Evolutionary conservation across 2,888 invertebrate genomes (phyloP), one percentile per base, ranked within the genome.

Genomic region (Mimumesa dahlbomi): DNA sequence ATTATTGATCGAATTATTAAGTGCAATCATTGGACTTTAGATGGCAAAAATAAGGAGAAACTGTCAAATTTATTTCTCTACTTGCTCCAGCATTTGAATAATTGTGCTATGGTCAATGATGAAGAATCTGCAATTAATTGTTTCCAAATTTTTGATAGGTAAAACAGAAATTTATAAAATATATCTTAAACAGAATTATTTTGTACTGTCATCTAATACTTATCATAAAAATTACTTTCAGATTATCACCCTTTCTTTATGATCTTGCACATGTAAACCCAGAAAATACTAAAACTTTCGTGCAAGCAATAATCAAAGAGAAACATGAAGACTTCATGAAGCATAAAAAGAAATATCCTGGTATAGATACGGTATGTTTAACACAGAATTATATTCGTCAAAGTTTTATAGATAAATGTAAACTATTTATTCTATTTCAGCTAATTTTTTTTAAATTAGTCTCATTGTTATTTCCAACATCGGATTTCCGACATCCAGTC

Each of bases 401-500:
- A 90, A 97, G 73, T 94, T 96, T 84, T 93, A 98, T 67, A 97
- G 97, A 90, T 85, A 96, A 73, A 92, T 96, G n/a, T n/a, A n/a
- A n/a, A n/a, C n/a, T n/a, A n/a, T n/a, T n/a, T n/a, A n/a, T n/a
- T n/a, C n/a, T 66, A 21, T 86, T 89, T 45, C 88, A 93, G 83
- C 87, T 98, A 36, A 90, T 97, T 73, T 94, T 96, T 84, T 93
- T 98, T 67, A 97, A 97, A 90, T 85, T 97, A 73, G 92, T 96
- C 2, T 93, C 95, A 5, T 89, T 95, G 42, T 87, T 98, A 56
- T 98, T 95, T 89, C 95, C 98, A 54, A 83, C 97, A 0, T 97
- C 98, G 0, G 98, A 98, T 90, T 96, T 95, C 87, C 92, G 94
- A 38, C 98, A 98, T 91, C 94, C 94, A 0, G 93, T 98, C 2